Base-by-base conservation (phyloP, 2,888 invertebrate species). In the Sarcophaga caerulescens region DNA sequence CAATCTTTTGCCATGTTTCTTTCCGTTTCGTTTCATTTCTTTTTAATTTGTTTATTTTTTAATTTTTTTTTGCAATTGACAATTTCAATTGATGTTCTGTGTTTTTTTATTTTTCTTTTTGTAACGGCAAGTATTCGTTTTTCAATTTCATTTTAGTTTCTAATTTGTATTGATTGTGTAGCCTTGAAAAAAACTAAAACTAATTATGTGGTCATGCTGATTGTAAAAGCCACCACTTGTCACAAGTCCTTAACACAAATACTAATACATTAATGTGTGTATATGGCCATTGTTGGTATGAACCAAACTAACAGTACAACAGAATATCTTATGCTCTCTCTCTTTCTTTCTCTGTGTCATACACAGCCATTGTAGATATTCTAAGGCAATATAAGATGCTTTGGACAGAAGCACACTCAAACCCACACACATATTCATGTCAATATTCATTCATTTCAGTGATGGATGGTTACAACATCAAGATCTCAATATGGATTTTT, bases 201-300 rank as follows among this genome's bases (percentile, higher is more conserved):
- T 86, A 81, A 84, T 86, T 86, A 79, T 86, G 78, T 86, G 84
- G 86, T 86, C 74, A 81, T 81, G 75, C 84, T 78, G 86, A 86
- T 84, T 78, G 81, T 70, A 81, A 84, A 84, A 70, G 52, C 59
- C 60, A 78, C 59, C 60, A 78, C 81, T 84, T 83, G 85, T 77
- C 82, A 74, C 75, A 84, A 73, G 59, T 74, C 69, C 70, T 84
- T 75, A 65, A 19, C 35, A 75, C 47, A 75, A 70, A 44, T 35
- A 19, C 59, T 59, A 47, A 25, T 68, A 45, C 47, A 69, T 47
- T 45, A n/a, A 21, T 21, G 1, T 23, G 12, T 57, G 35, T 35
- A 10, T 35, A 35, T 35, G 8, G 35, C 10, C 35, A 35, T 35
- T 35, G 35, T 35, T 35, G 35, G 10, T 35, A 8, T 35, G 35